A percentile compares a stretch with the other conserved stretches of the same genome.
phyloP scores from a whole-genome alignment of 2,113 vertebrate species.

The Heterotilapia buettikoferi region DNA sequence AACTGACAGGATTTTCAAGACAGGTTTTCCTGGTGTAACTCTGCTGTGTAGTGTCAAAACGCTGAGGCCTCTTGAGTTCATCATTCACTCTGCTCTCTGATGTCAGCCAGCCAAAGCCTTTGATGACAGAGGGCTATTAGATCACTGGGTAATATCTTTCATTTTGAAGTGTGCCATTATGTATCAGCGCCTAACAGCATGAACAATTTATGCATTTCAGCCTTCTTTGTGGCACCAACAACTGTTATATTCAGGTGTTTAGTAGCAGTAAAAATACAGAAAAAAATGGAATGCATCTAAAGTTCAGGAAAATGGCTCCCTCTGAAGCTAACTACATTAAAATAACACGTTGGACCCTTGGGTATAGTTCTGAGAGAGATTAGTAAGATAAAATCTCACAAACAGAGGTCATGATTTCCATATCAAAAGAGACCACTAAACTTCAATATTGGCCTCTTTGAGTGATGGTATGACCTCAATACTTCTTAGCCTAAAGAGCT shows the following conservation, averaged over 20 bases:
- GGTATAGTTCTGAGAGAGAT: background rate
- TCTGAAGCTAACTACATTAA: background rate
- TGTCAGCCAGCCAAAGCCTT: background rate
- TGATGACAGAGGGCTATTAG: background rate
- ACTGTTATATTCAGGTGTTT: background rate
- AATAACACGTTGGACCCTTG: background rate
- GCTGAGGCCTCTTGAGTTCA: background rate
- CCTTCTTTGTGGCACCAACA: background rate
- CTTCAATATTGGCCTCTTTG: constrained; percentile 11
- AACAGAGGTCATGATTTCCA: constrained; percentile 27
- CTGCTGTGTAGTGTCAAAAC: background rate
- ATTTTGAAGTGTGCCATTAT: constrained; percentile 5
- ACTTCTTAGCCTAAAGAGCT: background rate
- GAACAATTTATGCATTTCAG: background rate
- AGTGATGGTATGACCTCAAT: constrained; percentile 13
- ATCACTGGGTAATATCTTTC: constrained; percentile 21
- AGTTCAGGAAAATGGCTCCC: background rate
- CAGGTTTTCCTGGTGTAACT: background rate
- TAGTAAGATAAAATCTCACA: constrained; percentile 7
- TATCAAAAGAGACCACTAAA: constrained; percentile 16
- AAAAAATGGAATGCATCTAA: background rate
- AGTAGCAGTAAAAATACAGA: background rate
- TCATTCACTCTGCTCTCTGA: background rate
- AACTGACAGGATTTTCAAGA: background rate
- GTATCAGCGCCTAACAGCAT: background rate